Conservation (phyloP, 1,140 invertebrate species). For the Bombyx mandarina region DNA sequence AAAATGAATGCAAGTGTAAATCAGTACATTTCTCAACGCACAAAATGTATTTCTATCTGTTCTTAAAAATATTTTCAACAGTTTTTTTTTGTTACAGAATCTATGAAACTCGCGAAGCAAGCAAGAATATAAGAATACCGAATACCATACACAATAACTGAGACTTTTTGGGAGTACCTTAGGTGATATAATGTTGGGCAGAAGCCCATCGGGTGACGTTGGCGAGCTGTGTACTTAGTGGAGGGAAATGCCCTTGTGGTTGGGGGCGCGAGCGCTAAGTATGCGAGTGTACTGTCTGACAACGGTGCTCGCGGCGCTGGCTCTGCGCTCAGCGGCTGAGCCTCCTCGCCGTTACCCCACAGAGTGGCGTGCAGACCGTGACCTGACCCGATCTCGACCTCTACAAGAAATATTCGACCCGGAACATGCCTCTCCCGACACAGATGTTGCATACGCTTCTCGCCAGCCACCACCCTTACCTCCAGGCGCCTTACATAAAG, state of each 20-base stretch:
- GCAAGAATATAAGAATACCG: too few relatives aligned
- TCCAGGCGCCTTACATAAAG: conserved; percentile 31
- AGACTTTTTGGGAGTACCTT: neutral
- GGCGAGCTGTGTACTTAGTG: conserved; percentile 53
- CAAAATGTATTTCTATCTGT: neutral
- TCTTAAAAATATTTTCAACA: neutral
- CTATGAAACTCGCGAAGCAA: neutral
- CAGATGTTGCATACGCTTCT: conserved; percentile 20
- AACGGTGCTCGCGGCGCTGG: conserved; percentile 52
- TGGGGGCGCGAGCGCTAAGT: conserved; percentile 37
- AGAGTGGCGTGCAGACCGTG: conserved; percentile 43
- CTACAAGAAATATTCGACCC: conserved; percentile 47
- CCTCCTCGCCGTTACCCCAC: conserved; percentile 41
- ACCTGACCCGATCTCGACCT: conserved; percentile 42
- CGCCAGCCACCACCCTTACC: conserved; percentile 22
- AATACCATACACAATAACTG: too few relatives aligned
- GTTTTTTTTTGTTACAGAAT: conserved; percentile 21
- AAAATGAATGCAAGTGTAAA: neutral
- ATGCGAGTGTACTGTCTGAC: conserved; percentile 57
- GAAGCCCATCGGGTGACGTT: conserved; percentile 39
- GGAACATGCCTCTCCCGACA: conserved; percentile 22
- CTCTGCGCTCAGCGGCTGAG: conserved; percentile 52
- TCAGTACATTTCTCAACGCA: neutral
- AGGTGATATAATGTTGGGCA: conserved; percentile 57
- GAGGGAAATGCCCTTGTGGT: conserved; percentile 42